phyloP scores from a whole-genome alignment of 2,888 invertebrate species.

The Stenurella melanura region DNA sequence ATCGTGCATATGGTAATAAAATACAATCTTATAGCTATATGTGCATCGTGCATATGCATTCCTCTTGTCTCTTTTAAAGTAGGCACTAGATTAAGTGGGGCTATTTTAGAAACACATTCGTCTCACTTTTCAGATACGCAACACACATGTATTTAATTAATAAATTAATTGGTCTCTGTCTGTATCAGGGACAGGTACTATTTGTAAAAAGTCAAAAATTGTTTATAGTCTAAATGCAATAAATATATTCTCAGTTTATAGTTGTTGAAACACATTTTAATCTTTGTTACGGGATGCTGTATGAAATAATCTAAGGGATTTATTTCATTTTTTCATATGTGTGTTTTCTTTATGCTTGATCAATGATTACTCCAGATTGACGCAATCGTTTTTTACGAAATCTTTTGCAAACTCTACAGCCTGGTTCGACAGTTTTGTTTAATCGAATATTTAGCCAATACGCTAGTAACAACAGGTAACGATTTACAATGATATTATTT shows the following conservation, averaged over 20 bases:
- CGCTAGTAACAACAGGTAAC: too few relatives aligned
- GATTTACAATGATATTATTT: too few relatives aligned
- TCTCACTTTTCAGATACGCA: not conserved
- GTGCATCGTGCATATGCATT: not conserved
- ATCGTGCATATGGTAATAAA: not conserved
- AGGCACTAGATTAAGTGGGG: constrained; percentile 5
- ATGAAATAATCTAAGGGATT: not conserved
- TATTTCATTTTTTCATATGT: too few relatives aligned
- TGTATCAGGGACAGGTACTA: constrained; percentile 5
- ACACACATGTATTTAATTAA: constrained; percentile 20
- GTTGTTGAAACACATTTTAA: constrained; percentile 1
- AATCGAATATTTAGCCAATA: too few relatives aligned
- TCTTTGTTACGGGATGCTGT: not conserved
- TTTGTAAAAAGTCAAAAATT: constrained; percentile 18
- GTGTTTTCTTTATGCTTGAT: too few relatives aligned
- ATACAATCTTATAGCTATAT: not conserved
- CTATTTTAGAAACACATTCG: constrained; percentile 25
- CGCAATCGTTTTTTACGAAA: too few relatives aligned
- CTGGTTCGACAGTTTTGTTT: too few relatives aligned
- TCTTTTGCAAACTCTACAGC: too few relatives aligned
- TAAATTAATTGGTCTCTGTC: constrained; percentile 13
- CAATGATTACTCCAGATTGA: too few relatives aligned
- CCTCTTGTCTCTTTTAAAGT: not conserved
- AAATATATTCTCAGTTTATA: constrained; percentile 1
- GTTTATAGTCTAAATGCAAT: constrained; percentile 8